phyloP scores from a whole-genome alignment of 2,113 vertebrate species.

The Rhynchopsitta pachyrhyncha region DNA sequence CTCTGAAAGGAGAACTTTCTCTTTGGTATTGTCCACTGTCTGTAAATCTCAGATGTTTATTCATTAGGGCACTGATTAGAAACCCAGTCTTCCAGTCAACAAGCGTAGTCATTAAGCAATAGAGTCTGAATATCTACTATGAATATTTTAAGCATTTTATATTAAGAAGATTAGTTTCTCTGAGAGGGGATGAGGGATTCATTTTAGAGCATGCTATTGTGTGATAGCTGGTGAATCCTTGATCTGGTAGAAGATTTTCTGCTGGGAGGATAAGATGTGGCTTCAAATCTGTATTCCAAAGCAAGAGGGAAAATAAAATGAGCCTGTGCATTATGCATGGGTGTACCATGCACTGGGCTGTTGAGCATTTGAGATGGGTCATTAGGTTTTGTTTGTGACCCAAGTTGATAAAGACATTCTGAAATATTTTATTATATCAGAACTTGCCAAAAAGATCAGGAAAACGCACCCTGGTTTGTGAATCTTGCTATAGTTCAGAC shows the following conservation, averaged over 20 bases:
- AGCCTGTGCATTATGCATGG: background rate
- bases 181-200: background rate
- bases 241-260: background rate
- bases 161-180: conserved; percentile 24
- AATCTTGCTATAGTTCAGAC: background rate
- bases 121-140: background rate
- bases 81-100: conserved; percentile 12
- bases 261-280: background rate
- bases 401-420: background rate
- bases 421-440: background rate
- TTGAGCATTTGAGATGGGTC: background rate
- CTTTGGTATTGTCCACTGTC: background rate
- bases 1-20: background rate
- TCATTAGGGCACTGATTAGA: conserved; percentile 29
- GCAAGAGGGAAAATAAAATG: background rate
- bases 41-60: conserved; percentile 34
- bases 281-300: background rate
- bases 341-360: background rate
- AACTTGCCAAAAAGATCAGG: background rate
- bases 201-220: background rate
- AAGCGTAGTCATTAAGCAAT: background rate
- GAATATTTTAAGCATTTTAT: conserved; percentile 42
- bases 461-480: background rate
- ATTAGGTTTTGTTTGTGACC: background rate
- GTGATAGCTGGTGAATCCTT: background rate